Percentiles rank a stretch among this genome's conserved stretches.
Conservation (phyloP, 2,888 invertebrate genomes). For the Drosophila nigritarsus region DNA sequence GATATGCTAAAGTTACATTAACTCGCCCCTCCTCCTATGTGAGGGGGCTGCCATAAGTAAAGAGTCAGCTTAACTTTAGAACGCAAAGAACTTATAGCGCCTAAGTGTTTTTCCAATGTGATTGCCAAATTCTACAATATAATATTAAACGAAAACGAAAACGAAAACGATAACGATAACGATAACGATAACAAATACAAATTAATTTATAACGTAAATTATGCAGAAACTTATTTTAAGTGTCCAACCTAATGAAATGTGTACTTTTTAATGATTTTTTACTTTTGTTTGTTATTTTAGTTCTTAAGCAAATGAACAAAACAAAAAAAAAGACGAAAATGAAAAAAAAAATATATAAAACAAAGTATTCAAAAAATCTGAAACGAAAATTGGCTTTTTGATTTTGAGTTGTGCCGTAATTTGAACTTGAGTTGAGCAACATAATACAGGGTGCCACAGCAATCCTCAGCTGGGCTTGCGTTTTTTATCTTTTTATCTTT, state of each 20-base stretch:
- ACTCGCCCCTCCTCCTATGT: conserved; percentile 13
- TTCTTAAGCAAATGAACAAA: conserved; percentile 54
- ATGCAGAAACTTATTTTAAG: conserved; percentile 29
- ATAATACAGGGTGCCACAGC: not conserved
- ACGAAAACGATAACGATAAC: conserved; percentile 7
- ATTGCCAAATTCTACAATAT: conserved; percentile 79
- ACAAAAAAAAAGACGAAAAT: conserved; percentile 25
- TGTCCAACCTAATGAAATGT: conserved; percentile 39
- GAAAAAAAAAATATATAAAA: conserved; percentile 30
- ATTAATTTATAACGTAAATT: conserved; percentile 55
- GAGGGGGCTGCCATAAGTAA: conserved; percentile 54
- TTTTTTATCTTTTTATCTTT: not conserved
- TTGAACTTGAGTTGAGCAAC: conserved; percentile 10
- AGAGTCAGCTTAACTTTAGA: conserved; percentile 51
- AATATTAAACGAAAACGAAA: conserved; percentile 22
- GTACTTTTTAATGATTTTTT: conserved; percentile 55
- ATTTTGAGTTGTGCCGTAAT: conserved; percentile 27
- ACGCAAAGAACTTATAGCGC: conserved; percentile 76
- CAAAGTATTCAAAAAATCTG: conserved; percentile 53
- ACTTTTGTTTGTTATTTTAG: conserved; percentile 78
- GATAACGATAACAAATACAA: conserved; percentile 25
- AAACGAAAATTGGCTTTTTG: conserved; percentile 48
- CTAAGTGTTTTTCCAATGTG: conserved; percentile 80
- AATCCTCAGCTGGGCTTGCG: not conserved
- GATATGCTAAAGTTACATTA: conserved; percentile 31